Conservation (phyloP, 1,140 invertebrate species). For the Drosophila sechellia region DNA sequence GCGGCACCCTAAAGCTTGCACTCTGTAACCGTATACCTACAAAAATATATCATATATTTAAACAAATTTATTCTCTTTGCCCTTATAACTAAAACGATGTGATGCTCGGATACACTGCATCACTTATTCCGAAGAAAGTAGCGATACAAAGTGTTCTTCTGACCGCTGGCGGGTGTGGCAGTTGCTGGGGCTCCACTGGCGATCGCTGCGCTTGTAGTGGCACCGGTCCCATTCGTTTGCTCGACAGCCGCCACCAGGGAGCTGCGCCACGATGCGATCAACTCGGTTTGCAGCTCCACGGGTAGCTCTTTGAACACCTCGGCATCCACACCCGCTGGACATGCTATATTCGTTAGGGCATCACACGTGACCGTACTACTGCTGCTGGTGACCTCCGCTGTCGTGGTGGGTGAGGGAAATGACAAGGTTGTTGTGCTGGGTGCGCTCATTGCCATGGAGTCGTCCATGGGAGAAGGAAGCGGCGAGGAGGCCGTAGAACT, state of each 20-base stretch:
- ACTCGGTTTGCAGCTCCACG: slow-evolving; percentile 87
- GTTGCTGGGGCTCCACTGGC: slow-evolving; percentile 22
- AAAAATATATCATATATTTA: slow-evolving; percentile 58
- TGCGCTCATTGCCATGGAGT: slow-evolving; percentile 79
- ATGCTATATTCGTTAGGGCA: slow-evolving; percentile 77
- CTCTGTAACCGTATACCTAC: slow-evolving; percentile 54
- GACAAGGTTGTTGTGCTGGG: slow-evolving; percentile 83
- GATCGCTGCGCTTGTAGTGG: slow-evolving; percentile 19
- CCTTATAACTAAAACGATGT: slow-evolving; percentile 32
- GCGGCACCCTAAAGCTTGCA: slow-evolving; percentile 4
- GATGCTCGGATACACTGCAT: slow-evolving; percentile 43
- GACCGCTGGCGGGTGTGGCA: slow-evolving; percentile 33
- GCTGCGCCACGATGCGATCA: slow-evolving; percentile 87
- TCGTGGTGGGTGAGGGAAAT: slow-evolving; percentile 41
- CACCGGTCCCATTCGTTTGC: slow-evolving; percentile 31
- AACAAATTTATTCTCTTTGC: slow-evolving; percentile 32
- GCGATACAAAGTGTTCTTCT: slow-evolving; percentile 86
- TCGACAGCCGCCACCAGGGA: slow-evolving; percentile 77
- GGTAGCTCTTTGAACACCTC: slow-evolving; percentile 87
- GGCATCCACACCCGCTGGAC: slow-evolving; percentile 86
- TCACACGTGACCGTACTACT: slow-evolving; percentile 36
- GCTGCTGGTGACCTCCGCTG: slow-evolving; percentile 12
- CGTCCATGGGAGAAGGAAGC: slow-evolving; percentile 75
- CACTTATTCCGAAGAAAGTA: slow-evolving; percentile 88
- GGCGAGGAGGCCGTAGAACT: slow-evolving; percentile 85